phyloP scores from a whole-genome alignment of 2,888 invertebrate species.

The Epinotia ramella region DNA sequence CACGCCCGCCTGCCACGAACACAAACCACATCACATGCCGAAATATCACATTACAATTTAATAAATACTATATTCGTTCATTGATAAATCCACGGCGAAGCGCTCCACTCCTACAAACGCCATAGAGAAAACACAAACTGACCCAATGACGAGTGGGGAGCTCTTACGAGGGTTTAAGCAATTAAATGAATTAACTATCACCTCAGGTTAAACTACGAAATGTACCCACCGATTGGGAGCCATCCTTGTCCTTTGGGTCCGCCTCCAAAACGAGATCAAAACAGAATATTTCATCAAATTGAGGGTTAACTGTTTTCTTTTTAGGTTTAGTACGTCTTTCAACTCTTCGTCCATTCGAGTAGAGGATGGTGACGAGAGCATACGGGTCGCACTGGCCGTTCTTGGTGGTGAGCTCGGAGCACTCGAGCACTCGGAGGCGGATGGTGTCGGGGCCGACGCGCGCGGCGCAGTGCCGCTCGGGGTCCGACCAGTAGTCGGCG shows the following conservation, averaged over 20 bases:
- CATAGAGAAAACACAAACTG: neutral
- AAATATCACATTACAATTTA: neutral
- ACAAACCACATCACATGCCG: neutral
- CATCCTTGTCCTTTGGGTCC: slow-evolving; percentile 82
- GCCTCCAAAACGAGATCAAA: slow-evolving; percentile 88
- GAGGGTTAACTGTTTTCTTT: slow-evolving; percentile 96
- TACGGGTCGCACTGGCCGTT: slow-evolving; percentile 97
- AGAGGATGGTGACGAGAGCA: slow-evolving; percentile 91
- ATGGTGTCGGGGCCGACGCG: slow-evolving; percentile 78
- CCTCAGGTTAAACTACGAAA: slow-evolving; percentile 1
- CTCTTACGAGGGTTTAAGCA: neutral
- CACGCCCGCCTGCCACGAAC: slow-evolving; percentile 83
- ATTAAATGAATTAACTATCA: neutral
- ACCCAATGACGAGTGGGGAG: neutral
- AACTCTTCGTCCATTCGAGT: slow-evolving; percentile 92
- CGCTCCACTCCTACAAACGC: neutral
- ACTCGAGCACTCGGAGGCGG: slow-evolving; percentile 91
- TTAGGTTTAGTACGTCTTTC: slow-evolving; percentile 93
- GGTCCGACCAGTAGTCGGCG: slow-evolving; percentile 83
- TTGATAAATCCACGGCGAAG: neutral
- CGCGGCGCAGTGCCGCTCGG: slow-evolving; percentile 79
- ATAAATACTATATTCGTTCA: neutral
- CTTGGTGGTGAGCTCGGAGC: slow-evolving; percentile 94
- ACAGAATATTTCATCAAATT: slow-evolving; percentile 94
- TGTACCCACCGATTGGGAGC: slow-evolving; percentile 83